A percentile compares a stretch with the other conserved stretches of the same genome.
phyloP scores from a whole-genome alignment of 2,797 vertebrate genomes.

The Geotrypetes seraphini region DNA sequence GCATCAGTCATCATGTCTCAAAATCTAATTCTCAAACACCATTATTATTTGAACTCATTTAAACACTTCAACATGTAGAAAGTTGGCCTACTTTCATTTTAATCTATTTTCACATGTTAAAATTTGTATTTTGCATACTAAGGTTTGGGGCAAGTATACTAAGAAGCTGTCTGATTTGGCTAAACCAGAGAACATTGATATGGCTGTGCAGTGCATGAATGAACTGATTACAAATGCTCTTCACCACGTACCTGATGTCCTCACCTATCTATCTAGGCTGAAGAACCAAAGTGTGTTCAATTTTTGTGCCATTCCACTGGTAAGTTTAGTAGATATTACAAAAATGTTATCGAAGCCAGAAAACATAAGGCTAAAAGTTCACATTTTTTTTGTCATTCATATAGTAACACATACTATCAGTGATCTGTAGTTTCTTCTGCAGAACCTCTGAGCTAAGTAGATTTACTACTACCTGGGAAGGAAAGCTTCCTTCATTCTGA shows the following conservation, averaged over 20 bases:
- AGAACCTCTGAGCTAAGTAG: too few species aligned
- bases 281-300: constrained; percentile 94
- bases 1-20: too few species aligned
- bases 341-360: too few species aligned
- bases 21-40: too few species aligned
- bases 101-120: neutral
- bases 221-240: constrained; percentile 84
- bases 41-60: too few species aligned
- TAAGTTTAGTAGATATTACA: constrained; percentile 9
- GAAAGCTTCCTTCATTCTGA: too few species aligned
- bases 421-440: too few species aligned
- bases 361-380: too few species aligned
- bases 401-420: too few species aligned
- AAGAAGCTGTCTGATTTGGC: constrained; percentile 75
- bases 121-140: neutral
- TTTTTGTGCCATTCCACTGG: constrained; percentile 95
- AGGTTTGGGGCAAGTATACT: constrained; percentile 90
- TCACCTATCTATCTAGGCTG: constrained; percentile 79
- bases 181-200: constrained; percentile 72
- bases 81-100: neutral
- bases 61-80: too few species aligned
- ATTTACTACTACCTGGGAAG: too few species aligned
- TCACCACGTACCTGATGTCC: constrained; percentile 80
- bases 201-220: constrained; percentile 83
- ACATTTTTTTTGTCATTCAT: too few species aligned